These are phyloP conservation scores for Hormaphis cornu DNA, from an alignment of 1,140 invertebrate genomes.

Conservation along the genomic window DNA sequence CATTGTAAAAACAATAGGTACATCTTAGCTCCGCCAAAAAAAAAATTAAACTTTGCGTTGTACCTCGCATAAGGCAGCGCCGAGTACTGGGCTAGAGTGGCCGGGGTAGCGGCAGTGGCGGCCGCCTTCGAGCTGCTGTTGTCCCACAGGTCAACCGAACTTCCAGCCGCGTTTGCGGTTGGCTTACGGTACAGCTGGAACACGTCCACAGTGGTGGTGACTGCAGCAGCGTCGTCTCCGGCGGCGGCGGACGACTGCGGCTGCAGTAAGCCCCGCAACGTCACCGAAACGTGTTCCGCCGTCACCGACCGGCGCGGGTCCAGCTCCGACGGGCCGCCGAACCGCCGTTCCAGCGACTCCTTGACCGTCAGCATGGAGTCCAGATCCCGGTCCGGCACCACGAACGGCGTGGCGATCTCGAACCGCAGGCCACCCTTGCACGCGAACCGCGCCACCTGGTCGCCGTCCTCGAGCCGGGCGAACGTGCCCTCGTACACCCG, in stretches of 20 bases:
- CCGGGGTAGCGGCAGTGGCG: too few relatives aligned
- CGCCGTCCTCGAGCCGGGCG: neutral
- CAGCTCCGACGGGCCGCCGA: neutral
- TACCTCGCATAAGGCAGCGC: neutral
- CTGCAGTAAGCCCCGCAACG: neutral
- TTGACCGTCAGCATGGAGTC: constrained; percentile 1
- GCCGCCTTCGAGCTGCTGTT: too few relatives aligned
- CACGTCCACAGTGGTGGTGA: neutral
- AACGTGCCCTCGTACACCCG: constrained; percentile 28
- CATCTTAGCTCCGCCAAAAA: too few relatives aligned
- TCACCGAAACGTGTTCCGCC: neutral
- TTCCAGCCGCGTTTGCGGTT: neutral
- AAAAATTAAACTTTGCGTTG: too few relatives aligned
- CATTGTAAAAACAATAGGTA: too few relatives aligned
- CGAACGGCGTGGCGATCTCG: constrained; percentile 13
- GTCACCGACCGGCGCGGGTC: neutral
- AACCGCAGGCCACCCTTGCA: neutral
- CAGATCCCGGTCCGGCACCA: neutral
- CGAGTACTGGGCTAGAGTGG: neutral
- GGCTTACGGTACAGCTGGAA: constrained; percentile 3
- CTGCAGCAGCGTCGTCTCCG: neutral
- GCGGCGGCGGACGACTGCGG: neutral
- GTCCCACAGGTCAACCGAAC: neutral
- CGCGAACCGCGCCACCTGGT: constrained; percentile 9
- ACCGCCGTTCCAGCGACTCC: neutral